Evolutionary conservation across 2,113 vertebrate genomes (phyloP).

Genomic region (Bucco capensis): DNA sequence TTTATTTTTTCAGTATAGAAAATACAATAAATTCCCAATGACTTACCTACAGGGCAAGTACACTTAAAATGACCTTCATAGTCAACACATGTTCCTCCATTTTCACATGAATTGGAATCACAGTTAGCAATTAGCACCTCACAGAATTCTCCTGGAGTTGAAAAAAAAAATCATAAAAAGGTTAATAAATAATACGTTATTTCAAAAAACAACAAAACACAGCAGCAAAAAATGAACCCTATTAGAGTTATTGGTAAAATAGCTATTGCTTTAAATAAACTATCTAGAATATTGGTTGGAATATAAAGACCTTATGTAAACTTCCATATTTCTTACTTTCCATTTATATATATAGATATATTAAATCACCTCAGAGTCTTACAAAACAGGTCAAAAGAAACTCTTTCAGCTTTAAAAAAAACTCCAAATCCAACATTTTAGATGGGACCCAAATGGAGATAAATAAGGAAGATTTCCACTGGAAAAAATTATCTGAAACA

Average conservation of each 20-base stretch:
- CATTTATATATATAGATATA: background rate
- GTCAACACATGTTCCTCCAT: conserved; percentile 74
- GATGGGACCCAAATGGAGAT: background rate
- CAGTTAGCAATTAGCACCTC: conserved; percentile 75
- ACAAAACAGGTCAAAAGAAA: background rate
- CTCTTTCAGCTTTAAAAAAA: background rate
- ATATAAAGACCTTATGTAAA: background rate
- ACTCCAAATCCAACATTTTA: too few relatives aligned
- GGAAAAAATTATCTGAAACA: background rate
- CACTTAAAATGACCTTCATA: conserved; percentile 72
- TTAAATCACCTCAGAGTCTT: background rate
- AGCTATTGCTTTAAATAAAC: background rate
- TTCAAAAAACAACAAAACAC: too few relatives aligned
- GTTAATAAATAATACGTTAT: background rate
- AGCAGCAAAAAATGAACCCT: too few relatives aligned
- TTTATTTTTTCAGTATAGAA: background rate
- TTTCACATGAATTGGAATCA: conserved; percentile 71
- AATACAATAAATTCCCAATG: background rate
- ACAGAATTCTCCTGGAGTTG: conserved; percentile 70
- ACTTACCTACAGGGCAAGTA: conserved; percentile 76
- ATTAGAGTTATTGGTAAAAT: background rate
- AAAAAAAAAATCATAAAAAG: background rate
- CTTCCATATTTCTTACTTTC: background rate
- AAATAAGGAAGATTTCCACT: background rate
- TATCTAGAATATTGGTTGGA: background rate